Conservation (phyloP, 2,113 vertebrate genomes). For the Gallinago undulata region DNA sequence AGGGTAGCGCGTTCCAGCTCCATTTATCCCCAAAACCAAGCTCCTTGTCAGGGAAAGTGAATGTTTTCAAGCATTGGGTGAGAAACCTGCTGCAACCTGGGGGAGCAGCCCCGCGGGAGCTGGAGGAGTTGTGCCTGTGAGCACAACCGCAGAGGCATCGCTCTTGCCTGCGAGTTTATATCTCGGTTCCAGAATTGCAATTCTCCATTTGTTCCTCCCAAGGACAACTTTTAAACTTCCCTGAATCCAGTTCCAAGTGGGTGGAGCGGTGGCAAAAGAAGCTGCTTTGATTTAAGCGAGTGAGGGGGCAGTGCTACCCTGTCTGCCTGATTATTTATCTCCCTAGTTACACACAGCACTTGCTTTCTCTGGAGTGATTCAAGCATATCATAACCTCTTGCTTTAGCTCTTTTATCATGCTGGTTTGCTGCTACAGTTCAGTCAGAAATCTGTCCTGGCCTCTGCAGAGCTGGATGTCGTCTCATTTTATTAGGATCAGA, state of each 20-base stretch:
- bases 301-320: slow-evolving; percentile 18
- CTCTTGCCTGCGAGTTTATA: neutral
- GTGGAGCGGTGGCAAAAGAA: neutral
- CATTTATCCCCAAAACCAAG: neutral
- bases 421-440: slow-evolving; percentile 16
- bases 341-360: slow-evolving; percentile 24
- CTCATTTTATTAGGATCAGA: neutral
- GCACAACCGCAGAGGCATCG: neutral
- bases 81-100: neutral
- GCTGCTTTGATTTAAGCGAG: slow-evolving; percentile 39
- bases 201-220: slow-evolving; percentile 8
- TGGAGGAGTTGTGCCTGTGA: neutral
- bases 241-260: neutral
- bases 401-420: slow-evolving; percentile 33
- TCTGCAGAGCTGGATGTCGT: neutral
- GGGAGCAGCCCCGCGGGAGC: neutral
- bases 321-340: slow-evolving; percentile 28
- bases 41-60: neutral
- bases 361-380: slow-evolving; percentile 32
- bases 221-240: slow-evolving; percentile 9
- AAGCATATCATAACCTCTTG: slow-evolving; percentile 40
- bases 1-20: neutral
- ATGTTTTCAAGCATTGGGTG: neutral
- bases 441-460: slow-evolving; percentile 33
- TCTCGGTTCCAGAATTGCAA: neutral